These are phyloP conservation scores for Bombus fervidus DNA, from an alignment of 1,140 invertebrate species.

Conservation along the genomic window DNA sequence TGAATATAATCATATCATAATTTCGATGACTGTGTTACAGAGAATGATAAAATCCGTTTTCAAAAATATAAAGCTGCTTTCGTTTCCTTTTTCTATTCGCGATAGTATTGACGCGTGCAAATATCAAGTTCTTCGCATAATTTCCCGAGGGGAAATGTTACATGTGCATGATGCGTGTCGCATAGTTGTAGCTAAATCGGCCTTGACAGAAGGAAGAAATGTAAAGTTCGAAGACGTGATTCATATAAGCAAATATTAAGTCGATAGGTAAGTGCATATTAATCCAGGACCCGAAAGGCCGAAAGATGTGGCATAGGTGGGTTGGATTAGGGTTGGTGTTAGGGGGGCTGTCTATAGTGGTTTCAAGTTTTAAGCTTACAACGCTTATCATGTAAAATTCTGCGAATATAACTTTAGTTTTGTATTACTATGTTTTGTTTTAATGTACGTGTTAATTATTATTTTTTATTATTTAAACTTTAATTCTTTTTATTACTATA, in stretches of 20 bases:
- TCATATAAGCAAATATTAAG: background rate
- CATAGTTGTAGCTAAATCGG: conserved; percentile 20
- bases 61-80: too few relatives aligned
- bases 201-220: background rate
- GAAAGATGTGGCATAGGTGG: too few relatives aligned
- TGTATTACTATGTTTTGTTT: too few relatives aligned
- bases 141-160: background rate
- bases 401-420: too few relatives aligned
- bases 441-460: background rate
- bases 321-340: too few relatives aligned
- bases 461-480: background rate
- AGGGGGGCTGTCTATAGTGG: too few relatives aligned
- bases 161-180: background rate
- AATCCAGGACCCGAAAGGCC: background rate
- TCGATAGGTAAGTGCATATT: background rate
- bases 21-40: too few relatives aligned
- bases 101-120: too few relatives aligned
- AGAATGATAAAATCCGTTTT: too few relatives aligned
- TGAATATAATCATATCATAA: too few relatives aligned
- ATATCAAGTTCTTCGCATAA: conserved; percentile 4
- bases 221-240: background rate
- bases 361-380: too few relatives aligned
- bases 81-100: background rate
- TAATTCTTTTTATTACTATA: background rate
- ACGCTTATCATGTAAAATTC: too few relatives aligned